Evolutionary conservation across 2,888 invertebrate species (phyloP), one percentile per base, ranked within the genome.

Genomic region (Agonum fuliginosum): DNA sequence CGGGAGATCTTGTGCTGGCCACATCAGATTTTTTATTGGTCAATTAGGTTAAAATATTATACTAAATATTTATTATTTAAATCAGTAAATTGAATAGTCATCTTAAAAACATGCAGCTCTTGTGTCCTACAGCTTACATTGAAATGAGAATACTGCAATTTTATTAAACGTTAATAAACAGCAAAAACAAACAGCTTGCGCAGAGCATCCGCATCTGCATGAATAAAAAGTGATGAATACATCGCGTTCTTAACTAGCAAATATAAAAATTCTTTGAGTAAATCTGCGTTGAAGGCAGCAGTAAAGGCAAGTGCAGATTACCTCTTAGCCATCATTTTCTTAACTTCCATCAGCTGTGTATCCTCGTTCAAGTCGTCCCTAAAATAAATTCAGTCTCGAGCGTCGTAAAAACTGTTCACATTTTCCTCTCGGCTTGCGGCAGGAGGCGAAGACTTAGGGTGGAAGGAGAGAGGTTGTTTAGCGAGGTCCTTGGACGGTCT

Each of bases 341-440:
- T 24, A 67, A 20, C 67, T 67, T 19, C 41, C 65, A 34, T 41
- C 54, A 54, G 37, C 67, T 41, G 30, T 67, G 27, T 67, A 20
- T 34, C 65, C 41, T 41, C n/a, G n/a, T n/a, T n/a, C n/a, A n/a
- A n/a, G 24, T 54, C 24, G 20, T 54, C 20, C 10, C 22, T 41
- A 2, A 19, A 71, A 71, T 71, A 51, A 46, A 71, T 51, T 71
- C 27, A 22, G 46, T 74, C 58, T 10, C 69, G 43, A 22, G 27
- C 30, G 19, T 43, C 74, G 62, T 62, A 74, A 43, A 70, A 74
- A 65, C 62, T 62, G 27, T 65, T 74, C 73, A 74, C 73, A 62
- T 74, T 74, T 74, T 74, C 74, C 46, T 71, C 48, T 51, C 51
- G 46, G 48, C 17, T 46, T 62, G 30, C 30, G 14, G 14, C 14